Evolutionary conservation across 2,797 vertebrate species (phyloP), one percentile per base, ranked within the genome.

Genomic region (Crenuchus spilurus): DNA sequence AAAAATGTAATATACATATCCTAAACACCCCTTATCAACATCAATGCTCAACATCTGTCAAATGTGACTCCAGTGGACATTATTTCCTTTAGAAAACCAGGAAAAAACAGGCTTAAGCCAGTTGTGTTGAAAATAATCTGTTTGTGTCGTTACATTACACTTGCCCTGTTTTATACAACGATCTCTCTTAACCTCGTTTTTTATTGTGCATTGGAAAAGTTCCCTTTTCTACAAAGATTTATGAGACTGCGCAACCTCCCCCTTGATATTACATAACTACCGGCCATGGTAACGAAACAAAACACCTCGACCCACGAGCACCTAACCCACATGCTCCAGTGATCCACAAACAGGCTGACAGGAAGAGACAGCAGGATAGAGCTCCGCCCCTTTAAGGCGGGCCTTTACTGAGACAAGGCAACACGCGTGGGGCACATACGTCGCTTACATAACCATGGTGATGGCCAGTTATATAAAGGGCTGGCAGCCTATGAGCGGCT

Each of bases 401-500:
- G 42, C 64, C 30, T n/a, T n/a, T 20, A 49, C 51, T 4, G 37
- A 26, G 18, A 66, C 41, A 35, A n/a, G 11, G 30, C 22, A 26
- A 62, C 58, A 55, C 69, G 73, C 72, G 55, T 62, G 24, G 16
- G 44, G 73, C 65, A 67, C 77, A 83, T 62, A 65, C 70, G 69
- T 83, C 28, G 1, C 58, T 83, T 83, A 68, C 54, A 79, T 79
- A 83, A 81, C 74, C 42, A 75, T 18, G 55, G 76, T 62, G 79
- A 81, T 28, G 6, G 30, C 10, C 11, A 1, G 18, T 81, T 83
- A 83, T 55, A 81, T 81, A 81, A 83, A 39, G 1, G 0, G 2
- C 22, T 0, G 16, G 22, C 42, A 70, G 74, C 78, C 78, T 54
- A 76, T 76, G 58, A 70, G 70, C 35, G 24, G 16, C 2, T 6